phyloP scores from a whole-genome alignment of 2,888 invertebrate genomes.

The Pterobdella sp. region DNA sequence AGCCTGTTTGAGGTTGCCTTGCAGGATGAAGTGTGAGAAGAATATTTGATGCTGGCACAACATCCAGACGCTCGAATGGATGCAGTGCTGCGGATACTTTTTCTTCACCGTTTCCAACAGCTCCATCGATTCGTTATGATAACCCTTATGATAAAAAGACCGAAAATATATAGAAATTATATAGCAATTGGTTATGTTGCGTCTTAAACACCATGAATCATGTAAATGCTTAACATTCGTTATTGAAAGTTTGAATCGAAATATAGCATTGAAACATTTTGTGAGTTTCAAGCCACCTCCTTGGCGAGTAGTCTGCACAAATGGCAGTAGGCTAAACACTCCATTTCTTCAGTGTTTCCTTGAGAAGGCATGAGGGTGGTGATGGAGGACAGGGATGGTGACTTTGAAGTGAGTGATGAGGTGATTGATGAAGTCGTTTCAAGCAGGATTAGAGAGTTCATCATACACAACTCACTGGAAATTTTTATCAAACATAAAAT shows the following conservation, averaged over 20 bases:
- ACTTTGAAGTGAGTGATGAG: background rate
- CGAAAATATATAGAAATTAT: too few relatives aligned
- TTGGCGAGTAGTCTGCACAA: conserved; percentile 58
- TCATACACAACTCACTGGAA: conserved; percentile 64
- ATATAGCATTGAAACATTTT: background rate
- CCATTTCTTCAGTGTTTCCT: conserved; percentile 61
- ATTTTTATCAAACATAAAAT: too few relatives aligned
- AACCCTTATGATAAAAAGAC: too few relatives aligned
- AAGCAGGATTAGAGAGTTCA: conserved; percentile 71
- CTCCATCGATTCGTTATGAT: conserved; percentile 57
- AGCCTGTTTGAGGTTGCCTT: conserved; percentile 64
- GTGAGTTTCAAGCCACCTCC: conserved; percentile 45
- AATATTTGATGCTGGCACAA: conserved; percentile 51
- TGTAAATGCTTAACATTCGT: too few relatives aligned
- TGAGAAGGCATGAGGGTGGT: background rate
- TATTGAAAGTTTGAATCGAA: too few relatives aligned
- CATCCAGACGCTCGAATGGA: conserved; percentile 62
- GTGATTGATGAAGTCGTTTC: conserved; percentile 62
- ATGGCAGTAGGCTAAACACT: conserved; percentile 65
- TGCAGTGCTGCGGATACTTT: conserved; percentile 60
- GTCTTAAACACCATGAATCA: too few relatives aligned
- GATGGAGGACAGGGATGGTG: background rate
- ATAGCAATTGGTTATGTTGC: too few relatives aligned
- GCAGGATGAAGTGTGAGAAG: conserved; percentile 45
- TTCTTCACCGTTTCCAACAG: conserved; percentile 61